phyloP scores from a whole-genome alignment of 2,113 vertebrate species.

The Hippoglossus stenolepis region DNA sequence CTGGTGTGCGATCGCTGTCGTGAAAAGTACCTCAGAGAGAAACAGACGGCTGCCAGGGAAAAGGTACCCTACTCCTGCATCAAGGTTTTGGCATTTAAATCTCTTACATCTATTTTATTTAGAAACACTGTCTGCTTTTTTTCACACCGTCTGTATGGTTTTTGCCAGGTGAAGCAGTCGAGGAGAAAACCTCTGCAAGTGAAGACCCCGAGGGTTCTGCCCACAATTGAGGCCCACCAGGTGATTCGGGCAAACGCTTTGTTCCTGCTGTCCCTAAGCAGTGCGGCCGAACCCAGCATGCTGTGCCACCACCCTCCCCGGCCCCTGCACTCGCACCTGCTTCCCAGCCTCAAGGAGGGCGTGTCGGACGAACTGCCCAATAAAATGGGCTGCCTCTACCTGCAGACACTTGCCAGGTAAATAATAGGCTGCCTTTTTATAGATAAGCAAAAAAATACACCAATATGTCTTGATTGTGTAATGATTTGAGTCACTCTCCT shows the following conservation, averaged over 20 bases:
- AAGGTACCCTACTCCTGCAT: slow-evolving; percentile 84
- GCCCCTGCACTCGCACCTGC: slow-evolving; percentile 91
- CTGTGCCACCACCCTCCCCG: slow-evolving; percentile 94
- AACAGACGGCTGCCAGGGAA: slow-evolving; percentile 95
- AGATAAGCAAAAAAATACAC: neutral
- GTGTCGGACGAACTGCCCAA: slow-evolving; percentile 94
- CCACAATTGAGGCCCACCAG: slow-evolving; percentile 99
- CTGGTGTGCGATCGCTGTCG: slow-evolving; percentile 97
- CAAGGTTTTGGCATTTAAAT: neutral
- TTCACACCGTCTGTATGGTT: neutral
- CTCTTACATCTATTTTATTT: neutral
- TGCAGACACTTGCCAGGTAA: slow-evolving; percentile 94
- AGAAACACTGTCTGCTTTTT: neutral
- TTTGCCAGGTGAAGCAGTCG: slow-evolving; percentile 92
- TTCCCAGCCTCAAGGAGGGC: slow-evolving; percentile 96
- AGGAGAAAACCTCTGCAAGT: slow-evolving; percentile 96
- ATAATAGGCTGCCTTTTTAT: neutral
- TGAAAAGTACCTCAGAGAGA: slow-evolving; percentile 97
- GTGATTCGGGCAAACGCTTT: slow-evolving; percentile 97
- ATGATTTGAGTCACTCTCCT: neutral
- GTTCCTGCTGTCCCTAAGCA: slow-evolving; percentile 96
- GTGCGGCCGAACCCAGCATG: slow-evolving; percentile 94
- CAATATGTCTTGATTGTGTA: neutral
- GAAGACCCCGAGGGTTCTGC: slow-evolving; percentile 94
- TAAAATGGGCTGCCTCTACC: slow-evolving; percentile 97